Evolutionary conservation across 2,888 invertebrate genomes (phyloP), one percentile per base, ranked within the genome.

Genomic region (Teleogryllus oceanicus): DNA sequence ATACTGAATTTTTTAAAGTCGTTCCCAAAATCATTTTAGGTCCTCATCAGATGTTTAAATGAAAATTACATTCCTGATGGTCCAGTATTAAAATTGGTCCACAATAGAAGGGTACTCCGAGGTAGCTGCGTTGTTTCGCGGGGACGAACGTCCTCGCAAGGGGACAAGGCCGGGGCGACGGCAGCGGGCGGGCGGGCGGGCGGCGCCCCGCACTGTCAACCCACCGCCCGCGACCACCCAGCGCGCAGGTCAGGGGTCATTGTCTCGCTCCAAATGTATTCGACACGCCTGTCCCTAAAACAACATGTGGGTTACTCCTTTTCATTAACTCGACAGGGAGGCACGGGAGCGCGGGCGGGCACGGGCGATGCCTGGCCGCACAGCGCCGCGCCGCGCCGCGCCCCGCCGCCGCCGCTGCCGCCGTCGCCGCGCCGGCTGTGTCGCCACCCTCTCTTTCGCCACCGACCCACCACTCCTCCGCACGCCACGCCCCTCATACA

Each of bases 141-240:
- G 62, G 62, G 62, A n/a, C 16, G 62, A 13, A 8, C 37, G 62
- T 5, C 62, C 62, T 37, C 37, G 62, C 16, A n/a, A 16, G 16
- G 62, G 62, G 62, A 37, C 37, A 37, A 5, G 62, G 62, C n/a
- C n/a, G 62, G 62, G 62, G 62, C n/a, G 62, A 37, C 37, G 62
- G 62, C n/a, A n/a, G 13, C 62, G 37, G 62, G 62, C 62, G 62
- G 62, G 62, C 13, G 13, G 62, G 62, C 62, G 62, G 62, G 62
- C 62, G 62, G 62, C 62, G 62, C 62, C 62, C 62, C 13, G 62
- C 62, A n/a, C 62, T 62, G 62, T 62, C 62, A 62, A 62, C 62
- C 62, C 62, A n/a, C 62, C n/a, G 62, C 62, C 62, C n/a, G 62
- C 62, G 62, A 62, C 62, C 62, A 62, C 62, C 62, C 62, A 62